Percentiles rank a stretch among this genome's conserved stretches.
Conservation (phyloP, 2,888 invertebrate species). For the Drosophila subsilvestris region DNA sequence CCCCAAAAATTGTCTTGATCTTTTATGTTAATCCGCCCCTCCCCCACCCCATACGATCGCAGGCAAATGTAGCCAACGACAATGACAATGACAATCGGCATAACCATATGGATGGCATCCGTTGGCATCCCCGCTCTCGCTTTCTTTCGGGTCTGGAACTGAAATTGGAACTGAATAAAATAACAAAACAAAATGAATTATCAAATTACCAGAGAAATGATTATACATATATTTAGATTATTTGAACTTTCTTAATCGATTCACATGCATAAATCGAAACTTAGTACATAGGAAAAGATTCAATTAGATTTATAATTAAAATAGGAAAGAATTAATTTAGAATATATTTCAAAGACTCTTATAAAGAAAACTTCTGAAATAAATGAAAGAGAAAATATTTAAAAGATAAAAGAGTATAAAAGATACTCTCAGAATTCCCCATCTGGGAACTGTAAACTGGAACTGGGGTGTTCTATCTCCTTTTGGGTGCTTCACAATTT, state of each 20-base stretch:
- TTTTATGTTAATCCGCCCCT: conserved; percentile 14
- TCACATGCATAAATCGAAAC: no score
- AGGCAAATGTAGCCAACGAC: not conserved
- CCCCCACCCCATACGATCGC: not conserved
- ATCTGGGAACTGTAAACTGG: no score
- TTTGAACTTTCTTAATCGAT: conserved; percentile 11
- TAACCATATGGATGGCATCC: conserved; percentile 50
- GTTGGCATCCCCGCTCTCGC: conserved; percentile 63
- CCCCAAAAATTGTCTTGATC: not conserved
- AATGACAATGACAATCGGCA: conserved; percentile 3
- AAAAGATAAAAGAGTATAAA: no score
- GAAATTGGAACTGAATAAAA: conserved; percentile 1
- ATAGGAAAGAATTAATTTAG: no score
- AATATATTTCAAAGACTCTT: no score
- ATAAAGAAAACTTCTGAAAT: no score
- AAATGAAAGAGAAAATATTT: no score
- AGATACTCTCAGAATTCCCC: no score
- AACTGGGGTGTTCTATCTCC: no score
- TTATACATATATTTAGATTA: not conserved
- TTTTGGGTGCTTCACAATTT: not conserved
- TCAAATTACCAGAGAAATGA: not conserved
- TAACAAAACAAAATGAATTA: conserved; percentile 5
- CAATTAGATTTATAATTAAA: no score
- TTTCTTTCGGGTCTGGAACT: conserved; percentile 57
- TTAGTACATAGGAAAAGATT: no score